Evolutionary conservation across 2,888 invertebrate genomes (phyloP), one percentile per base, ranked within the genome.

Genomic region (Philereme vetulata): DNA sequence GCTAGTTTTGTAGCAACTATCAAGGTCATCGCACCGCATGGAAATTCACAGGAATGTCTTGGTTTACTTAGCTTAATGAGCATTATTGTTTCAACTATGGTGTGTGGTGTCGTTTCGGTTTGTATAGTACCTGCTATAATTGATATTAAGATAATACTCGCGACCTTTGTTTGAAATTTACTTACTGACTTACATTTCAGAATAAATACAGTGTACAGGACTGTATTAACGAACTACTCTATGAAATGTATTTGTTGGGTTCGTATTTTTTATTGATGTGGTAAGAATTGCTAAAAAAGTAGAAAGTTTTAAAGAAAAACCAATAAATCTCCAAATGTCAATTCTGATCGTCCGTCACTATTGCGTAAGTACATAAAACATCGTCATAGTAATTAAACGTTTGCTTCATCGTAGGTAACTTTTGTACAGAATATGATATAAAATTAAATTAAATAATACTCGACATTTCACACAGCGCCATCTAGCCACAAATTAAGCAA

Each of bases 21-120:
- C 52, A 58, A 52, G 50, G 46, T 42, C 50, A 44, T 43, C 11
- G 50, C 21, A 33, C 32, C 32, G 6, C 40, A 50, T 59, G 45
- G 45, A 53, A 58, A 49, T 53, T 56, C 43, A 55, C 43, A 51
- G 42, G 43, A 64, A 60, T 60, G 43, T 42, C 21, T 50, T 42
- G 44, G 50, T 58, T 61, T 60, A 54, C 54, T 60, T 65, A 46
- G 45, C 35, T 46, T 57, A 60, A 64, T 57, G 64, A 64, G 57
- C 33, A 44, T 11, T 34, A 60, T 60, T 60, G 60, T 60, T 59
- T 48, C 3, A 48, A 21, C 11, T 53, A 32, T 38, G 54, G 50
- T 42, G 32, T 53, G 11, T 38, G 54, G 50, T 42, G 32, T 56
- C 46, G 10, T 51, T 56, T 33, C 21, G 9, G 8, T 43, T 52